These are phyloP conservation scores for Azemiops feae DNA, from an alignment of 2,113 vertebrate species.

Conservation along the genomic window DNA sequence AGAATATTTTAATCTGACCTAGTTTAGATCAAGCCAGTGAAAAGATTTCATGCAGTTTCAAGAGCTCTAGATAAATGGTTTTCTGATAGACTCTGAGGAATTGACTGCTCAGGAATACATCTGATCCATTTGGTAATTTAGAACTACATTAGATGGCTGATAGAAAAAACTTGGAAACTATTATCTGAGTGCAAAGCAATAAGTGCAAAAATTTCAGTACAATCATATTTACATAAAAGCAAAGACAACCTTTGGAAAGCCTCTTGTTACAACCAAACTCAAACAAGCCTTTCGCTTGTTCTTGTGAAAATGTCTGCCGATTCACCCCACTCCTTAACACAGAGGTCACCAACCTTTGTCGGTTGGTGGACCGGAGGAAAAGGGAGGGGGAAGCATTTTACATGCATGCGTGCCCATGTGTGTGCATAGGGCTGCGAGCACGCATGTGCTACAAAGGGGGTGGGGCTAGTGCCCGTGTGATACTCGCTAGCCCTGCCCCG, in stretches of 20 bases:
- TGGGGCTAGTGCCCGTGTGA: too few relatives aligned
- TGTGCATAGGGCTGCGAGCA: too few relatives aligned
- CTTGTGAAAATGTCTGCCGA: not conserved
- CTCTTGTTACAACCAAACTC: not conserved
- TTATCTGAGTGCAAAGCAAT: not conserved
- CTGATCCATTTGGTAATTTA: not conserved
- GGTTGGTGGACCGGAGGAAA: too few relatives aligned
- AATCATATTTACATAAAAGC: not conserved
- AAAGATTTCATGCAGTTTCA: not conserved
- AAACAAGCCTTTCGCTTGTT: not conserved
- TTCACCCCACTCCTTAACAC: not conserved
- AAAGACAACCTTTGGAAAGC: not conserved
- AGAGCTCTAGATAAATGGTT: not conserved
- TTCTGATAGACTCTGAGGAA: not conserved
- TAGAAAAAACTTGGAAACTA: not conserved
- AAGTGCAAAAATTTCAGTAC: not conserved
- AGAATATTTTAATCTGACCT: constrained; percentile 13
- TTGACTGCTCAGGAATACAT: not conserved
- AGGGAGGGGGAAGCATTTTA: too few relatives aligned
- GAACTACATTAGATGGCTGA: not conserved
- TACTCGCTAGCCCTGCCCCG: too few relatives aligned
- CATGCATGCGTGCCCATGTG: too few relatives aligned
- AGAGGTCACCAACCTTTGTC: too few relatives aligned
- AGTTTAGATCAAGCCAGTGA: constrained; percentile 4
- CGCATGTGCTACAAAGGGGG: too few relatives aligned